Base-by-base conservation (phyloP, 2,113 vertebrate species). In the Gasterosteus aculeatus region DNA sequence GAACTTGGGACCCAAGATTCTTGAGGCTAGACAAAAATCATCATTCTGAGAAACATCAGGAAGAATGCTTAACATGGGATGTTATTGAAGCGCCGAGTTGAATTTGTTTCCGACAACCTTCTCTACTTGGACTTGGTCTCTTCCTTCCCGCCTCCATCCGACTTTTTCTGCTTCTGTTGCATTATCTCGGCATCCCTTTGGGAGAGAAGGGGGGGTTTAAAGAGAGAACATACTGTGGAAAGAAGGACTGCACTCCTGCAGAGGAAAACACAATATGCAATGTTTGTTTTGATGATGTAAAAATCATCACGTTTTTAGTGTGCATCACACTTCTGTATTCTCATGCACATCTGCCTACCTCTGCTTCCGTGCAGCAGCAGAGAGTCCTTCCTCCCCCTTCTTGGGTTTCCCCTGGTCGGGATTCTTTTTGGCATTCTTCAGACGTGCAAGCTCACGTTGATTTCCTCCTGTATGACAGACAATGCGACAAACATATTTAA, bases 121-220 rank as follows among this genome's bases (percentile, higher is more conserved):
- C 84, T 91, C 92, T 95, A 91, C 81, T 89, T 87, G 73, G 79
- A 42, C 65, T 81, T 73, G 1, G 78, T n/a, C 92, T 77, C 92
- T 89, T 74, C 68, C 75, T 80, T 83, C 82, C 91, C 89, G 70
- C 83, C 85, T 93, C 93, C 95, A 46, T 87, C 87, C 1, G 96
- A 90, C 78, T 96, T 96, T 90, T 97, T 97, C 93, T 98, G 97
- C 93, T 98, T 98, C 90, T 98, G 94, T 91, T 97, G 95, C 97
- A 98, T 98, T 92, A 97, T 97, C 90, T 97, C 96, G 14, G 96
- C 97, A 94, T 98, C 97, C 94, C 97, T 98, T 77, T 9, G 38
- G 10, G 15, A 77, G 33, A 71, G 4, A 19, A 85, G 39, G 5
- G 77, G 4, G 77, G 4, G 76, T 49, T 61, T 33, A 10, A 26